Base-by-base conservation (phyloP, 1,140 invertebrate species). In the Drosophila novamexicana region DNA sequence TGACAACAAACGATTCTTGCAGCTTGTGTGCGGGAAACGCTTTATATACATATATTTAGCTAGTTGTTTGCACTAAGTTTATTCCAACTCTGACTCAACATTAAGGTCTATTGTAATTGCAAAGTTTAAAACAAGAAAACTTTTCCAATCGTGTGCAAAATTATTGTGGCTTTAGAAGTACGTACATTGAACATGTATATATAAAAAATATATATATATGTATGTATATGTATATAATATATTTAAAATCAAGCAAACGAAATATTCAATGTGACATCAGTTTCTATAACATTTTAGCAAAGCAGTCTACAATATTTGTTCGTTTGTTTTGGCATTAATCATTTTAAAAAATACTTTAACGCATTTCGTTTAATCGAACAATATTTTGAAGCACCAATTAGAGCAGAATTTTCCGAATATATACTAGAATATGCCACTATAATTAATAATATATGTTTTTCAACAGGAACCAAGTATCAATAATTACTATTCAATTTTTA, bases 391-490 rank as follows among this genome's bases (percentile, higher is more conserved):
- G 36, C 36, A 18, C 36, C n/a, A 40, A 16, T 22, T 6, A 32
- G 1, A 29, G n/a, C 12, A 7, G 18, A 47, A 37, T 40, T 63
- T 18, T 7, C 32, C 22, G 1, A 53, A 45, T 18, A 4, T 8
- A 18, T 6, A 10, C 18, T 22, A 5, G 32, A 63, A 63, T n/a
- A 63, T 63, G 59, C 36, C 42, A 70, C 59, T 70, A 56, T 66
- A 64, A 65, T 67, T 71, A 71, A 67, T 64, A 86, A 70, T 85
- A 65, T 85, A 37, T 18, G 67, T 86, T 79, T 56, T 47, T 66
- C 65, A 88, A 82, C 68, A 88, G 82, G 82, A 86, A 86, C 82
- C 71, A 79, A 86, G 66, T 86, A 77, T 72, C 73, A 79, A 82
- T 50, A 65, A 67, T 70, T 52, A 39, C 68, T 42, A 52, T 69